Evolutionary conservation across 1,140 invertebrate species (phyloP), one percentile per base, ranked within the genome.

Genomic region (Pinna nobilis): DNA sequence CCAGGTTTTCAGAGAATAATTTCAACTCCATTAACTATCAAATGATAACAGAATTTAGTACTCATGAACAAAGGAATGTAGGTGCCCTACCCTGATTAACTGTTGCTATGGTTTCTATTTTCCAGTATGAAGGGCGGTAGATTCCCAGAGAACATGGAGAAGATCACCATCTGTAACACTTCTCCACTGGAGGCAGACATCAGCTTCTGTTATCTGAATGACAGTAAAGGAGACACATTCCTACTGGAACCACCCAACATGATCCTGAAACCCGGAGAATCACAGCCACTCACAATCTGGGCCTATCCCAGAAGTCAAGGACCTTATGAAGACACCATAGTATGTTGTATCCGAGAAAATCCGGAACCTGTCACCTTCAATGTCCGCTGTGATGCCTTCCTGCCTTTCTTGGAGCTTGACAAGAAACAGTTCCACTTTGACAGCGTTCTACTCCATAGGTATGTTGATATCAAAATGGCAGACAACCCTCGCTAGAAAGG

Each of bases 341-440:
- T 90, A 0, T 89, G 88, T 60, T 90, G 89, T 79, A 79, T 90
- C 1, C 73, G 85, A 57, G 88, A 90, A 53, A 90, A 90, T 74
- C 89, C 89, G 15, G 88, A 90, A 64, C 89, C 89, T 39, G 80
- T 90, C 33, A 80, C 88, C 15, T 90, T 89, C 74, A 88, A 89
- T 59, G 65, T 90, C 15, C 68, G 73, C 30, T 88, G 84, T 82
- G 83, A 86, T 72, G 88, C 86, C 13, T 84, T 86, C 70, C 74
- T 84, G 49, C 89, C 89, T 4, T 86, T 88, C 65, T 76, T 90
- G 30, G 85, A 88, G 59, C 74, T 90, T 7, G 88, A 90, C 74
- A 88, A 84, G 74, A 89, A 87, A 81, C 73, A 80, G 25, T 80
- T 90, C 15, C 86, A 87, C 63, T 90, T 90, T 82, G 88, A 90